Conservation (phyloP, 1,140 invertebrate species). For the Trigoniulus corallinus region DNA sequence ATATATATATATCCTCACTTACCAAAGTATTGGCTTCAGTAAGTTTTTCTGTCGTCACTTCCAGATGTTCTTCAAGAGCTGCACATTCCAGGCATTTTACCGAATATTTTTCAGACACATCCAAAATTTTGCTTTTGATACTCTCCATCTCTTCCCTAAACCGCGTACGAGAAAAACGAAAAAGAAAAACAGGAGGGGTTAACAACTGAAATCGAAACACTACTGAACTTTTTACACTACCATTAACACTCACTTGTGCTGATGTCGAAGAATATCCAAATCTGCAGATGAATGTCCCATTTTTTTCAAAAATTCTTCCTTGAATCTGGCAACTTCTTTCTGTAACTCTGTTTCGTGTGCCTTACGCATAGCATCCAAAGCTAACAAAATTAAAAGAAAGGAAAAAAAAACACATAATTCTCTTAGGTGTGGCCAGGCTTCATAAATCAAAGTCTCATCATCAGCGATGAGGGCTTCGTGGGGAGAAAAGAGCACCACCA, state of each 20-base stretch:
- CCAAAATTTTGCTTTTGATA: constrained; percentile 66
- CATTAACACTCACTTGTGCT: constrained; percentile 35
- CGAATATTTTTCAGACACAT: constrained; percentile 75
- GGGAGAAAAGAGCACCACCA: background rate
- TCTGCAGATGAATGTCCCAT: constrained; percentile 44
- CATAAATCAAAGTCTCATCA: no score
- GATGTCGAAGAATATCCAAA: constrained; percentile 34
- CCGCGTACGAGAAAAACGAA: constrained; percentile 2
- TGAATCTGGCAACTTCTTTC: constrained; percentile 68
- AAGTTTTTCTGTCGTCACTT: constrained; percentile 52
- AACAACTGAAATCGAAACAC: background rate
- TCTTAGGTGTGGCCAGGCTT: background rate
- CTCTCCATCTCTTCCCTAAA: constrained; percentile 61
- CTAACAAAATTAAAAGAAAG: no score
- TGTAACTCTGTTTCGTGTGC: constrained; percentile 82
- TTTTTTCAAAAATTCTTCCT: constrained; percentile 55
- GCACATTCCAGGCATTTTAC: constrained; percentile 80
- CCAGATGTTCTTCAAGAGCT: constrained; percentile 63
- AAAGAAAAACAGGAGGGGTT: background rate
- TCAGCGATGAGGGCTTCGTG: no score
- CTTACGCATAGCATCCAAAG: constrained; percentile 80
- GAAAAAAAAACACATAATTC: constrained; percentile 27
- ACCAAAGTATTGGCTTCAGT: constrained; percentile 39
- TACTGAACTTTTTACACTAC: background rate
- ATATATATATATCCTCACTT: background rate